Conservation (phyloP, 2,797 vertebrate species). For the Gallinago solitaria region DNA sequence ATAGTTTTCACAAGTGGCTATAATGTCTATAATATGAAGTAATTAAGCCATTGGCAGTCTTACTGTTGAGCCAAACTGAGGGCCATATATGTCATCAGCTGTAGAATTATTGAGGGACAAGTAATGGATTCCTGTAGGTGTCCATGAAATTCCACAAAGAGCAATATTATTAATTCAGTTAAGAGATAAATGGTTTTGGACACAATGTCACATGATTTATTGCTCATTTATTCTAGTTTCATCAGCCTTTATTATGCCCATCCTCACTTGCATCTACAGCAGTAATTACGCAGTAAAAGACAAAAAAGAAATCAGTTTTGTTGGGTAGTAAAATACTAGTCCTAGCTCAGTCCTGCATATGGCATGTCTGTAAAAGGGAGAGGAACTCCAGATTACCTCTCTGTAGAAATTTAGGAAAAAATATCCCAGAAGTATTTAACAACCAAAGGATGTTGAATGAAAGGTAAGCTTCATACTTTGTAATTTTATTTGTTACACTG, state of each 20-base stretch:
- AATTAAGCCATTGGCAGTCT: neutral
- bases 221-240: neutral
- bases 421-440: neutral
- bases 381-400: neutral
- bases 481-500: neutral
- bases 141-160: neutral
- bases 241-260: neutral
- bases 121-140: neutral
- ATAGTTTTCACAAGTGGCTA: neutral
- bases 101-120: neutral
- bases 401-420: neutral
- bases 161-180: neutral
- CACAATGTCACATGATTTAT: neutral
- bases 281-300: neutral
- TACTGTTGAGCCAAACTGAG: neutral
- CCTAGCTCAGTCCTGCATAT: neutral
- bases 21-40: neutral
- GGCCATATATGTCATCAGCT: neutral
- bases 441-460: neutral
- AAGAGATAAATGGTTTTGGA: neutral
- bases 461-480: neutral
- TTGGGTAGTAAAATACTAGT: neutral
- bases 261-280: neutral
- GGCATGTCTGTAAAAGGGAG: neutral
- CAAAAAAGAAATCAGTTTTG: neutral